These are phyloP conservation scores for Idris sp. DNA, from an alignment of 1,140 invertebrate species.

Conservation along the genomic window DNA sequence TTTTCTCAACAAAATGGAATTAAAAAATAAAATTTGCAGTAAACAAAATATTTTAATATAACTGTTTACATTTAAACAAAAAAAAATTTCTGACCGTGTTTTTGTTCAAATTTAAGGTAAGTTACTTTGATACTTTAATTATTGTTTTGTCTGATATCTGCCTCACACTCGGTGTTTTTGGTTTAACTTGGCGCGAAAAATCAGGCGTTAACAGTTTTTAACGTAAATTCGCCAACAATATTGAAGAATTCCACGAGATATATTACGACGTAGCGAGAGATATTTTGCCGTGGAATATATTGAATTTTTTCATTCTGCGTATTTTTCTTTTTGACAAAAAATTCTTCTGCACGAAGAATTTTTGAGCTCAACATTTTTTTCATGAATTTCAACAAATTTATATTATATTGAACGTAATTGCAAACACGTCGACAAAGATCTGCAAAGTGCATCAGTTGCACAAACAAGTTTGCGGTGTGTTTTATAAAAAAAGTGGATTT, in stretches of 20 bases:
- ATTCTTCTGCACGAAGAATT: constrained; percentile 41
- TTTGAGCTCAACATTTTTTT: constrained; percentile 29
- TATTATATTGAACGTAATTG: constrained; percentile 22
- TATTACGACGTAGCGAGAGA: constrained; percentile 41
- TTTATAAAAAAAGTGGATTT: too few relatives aligned
- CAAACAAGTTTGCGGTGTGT: too few relatives aligned
- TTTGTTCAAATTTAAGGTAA: too few relatives aligned
- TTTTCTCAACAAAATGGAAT: too few relatives aligned
- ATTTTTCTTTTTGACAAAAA: constrained; percentile 28
- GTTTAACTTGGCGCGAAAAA: constrained; percentile 7
- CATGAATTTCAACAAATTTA: constrained; percentile 51
- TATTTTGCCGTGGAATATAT: constrained; percentile 50
- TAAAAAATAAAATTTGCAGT: too few relatives aligned
- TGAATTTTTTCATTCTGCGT: constrained; percentile 46
- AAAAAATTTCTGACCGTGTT: too few relatives aligned
- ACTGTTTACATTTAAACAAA: too few relatives aligned
- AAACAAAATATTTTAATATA: too few relatives aligned
- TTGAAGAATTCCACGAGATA: constrained; percentile 52
- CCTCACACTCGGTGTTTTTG: background rate
- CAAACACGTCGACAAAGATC: constrained; percentile 14
- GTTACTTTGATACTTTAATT: too few relatives aligned
- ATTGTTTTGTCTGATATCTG: background rate
- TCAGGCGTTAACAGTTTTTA: constrained; percentile 34
- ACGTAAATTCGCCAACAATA: constrained; percentile 39
- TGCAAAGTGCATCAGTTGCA: too few relatives aligned